Percentiles rank a stretch among this genome's conserved stretches.
Conservation (phyloP, 2,797 vertebrate genomes). For the Eremophila alpestris region DNA sequence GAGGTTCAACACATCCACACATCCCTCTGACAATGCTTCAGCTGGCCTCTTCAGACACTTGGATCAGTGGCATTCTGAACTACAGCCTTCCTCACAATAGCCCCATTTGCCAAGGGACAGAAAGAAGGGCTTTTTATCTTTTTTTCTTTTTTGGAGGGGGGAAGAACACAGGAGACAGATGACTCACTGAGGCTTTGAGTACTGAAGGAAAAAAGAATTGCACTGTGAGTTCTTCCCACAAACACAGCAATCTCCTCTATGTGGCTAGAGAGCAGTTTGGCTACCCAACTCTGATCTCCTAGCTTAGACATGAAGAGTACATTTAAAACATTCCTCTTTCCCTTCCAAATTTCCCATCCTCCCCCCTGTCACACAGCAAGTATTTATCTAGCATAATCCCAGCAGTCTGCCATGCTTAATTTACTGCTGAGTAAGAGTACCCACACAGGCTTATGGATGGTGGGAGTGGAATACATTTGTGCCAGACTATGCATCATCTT, state of each 20-base stretch:
- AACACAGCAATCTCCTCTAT: not conserved
- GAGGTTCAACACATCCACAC: not conserved
- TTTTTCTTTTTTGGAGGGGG: not conserved
- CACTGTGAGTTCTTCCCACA: not conserved
- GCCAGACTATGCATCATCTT: not conserved
- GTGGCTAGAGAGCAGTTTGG: not conserved
- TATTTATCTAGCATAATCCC: not conserved
- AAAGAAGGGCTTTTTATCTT: not conserved
- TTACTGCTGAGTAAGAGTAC: not conserved
- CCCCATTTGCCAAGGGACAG: not conserved
- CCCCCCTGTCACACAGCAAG: not conserved
- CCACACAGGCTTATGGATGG: not conserved
- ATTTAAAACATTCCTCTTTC: not conserved
- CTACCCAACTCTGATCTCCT: not conserved
- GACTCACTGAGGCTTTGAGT: conserved; percentile 13
- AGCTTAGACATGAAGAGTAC: not conserved
- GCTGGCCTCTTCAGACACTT: not conserved
- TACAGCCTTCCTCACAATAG: not conserved
- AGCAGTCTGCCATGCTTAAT: not conserved
- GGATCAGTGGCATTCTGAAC: not conserved
- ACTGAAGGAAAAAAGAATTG: conserved; percentile 2
- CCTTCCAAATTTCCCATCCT: not conserved
- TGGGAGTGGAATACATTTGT: not conserved
- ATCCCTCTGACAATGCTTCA: not conserved
- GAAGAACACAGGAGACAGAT: not conserved